phyloP scores from a whole-genome alignment of 2,113 vertebrate genomes.

The Ammodytes dubius region DNA sequence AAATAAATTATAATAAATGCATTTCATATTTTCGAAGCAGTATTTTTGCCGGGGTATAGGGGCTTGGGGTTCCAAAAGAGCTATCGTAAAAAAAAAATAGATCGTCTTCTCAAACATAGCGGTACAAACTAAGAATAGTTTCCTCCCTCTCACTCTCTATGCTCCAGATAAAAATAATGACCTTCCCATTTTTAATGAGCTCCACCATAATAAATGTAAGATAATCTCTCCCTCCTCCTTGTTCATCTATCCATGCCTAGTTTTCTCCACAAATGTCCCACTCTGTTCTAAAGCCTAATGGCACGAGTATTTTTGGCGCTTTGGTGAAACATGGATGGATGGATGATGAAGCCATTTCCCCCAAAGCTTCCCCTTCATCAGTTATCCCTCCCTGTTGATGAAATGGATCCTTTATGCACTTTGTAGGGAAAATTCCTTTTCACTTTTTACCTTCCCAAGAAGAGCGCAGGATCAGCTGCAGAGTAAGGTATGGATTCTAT shows the following conservation, averaged over 20 bases:
- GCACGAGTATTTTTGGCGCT: conserved; percentile 71
- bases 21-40: conserved; percentile 15
- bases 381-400: conserved; percentile 44
- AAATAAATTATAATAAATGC: conserved; percentile 9
- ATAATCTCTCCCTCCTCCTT: conserved; percentile 61
- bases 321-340: conserved; percentile 63
- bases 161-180: conserved; percentile 74
- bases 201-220: conserved; percentile 71
- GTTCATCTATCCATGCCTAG: conserved; percentile 53
- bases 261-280: conserved; percentile 35
- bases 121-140: conserved; percentile 72
- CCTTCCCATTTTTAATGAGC: conserved; percentile 71
- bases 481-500: conserved; percentile 14
- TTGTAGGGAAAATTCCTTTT: conserved; percentile 38
- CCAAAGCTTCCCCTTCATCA: conserved; percentile 52
- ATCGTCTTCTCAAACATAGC: conserved; percentile 49
- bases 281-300: conserved; percentile 59
- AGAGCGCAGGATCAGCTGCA: conserved; percentile 3
- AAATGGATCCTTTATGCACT: conserved; percentile 57
- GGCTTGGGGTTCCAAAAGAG: conserved; percentile 21
- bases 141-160: conserved; percentile 7
- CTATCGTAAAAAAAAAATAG: conserved; percentile 41
- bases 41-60: background rate
- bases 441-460: conserved; percentile 26
- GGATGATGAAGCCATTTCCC: conserved; percentile 67